Evolutionary conservation across 2,888 invertebrate species (phyloP).

Genomic region (Drosophila nigritarsus): DNA sequence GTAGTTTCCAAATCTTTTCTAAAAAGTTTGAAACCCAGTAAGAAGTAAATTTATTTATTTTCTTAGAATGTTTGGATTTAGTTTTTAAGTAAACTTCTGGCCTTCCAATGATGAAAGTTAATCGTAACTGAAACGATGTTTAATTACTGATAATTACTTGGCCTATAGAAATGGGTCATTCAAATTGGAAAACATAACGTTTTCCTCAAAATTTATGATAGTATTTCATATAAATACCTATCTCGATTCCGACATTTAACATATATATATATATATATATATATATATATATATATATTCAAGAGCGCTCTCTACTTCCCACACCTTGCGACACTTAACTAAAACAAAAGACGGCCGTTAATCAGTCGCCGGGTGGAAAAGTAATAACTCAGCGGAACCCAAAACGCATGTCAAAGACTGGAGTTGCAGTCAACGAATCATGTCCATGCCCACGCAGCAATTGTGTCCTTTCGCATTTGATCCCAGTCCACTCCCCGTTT

Average conservation of each 20-base stretch:
- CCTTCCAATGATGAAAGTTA: not conserved
- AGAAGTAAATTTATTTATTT: not conserved
- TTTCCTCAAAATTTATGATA: not conserved
- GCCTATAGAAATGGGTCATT: not conserved
- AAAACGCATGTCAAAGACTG: slow-evolving; percentile 35
- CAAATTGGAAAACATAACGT: not conserved
- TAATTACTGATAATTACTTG: not conserved
- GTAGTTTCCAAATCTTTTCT: not conserved
- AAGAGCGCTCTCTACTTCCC: not conserved
- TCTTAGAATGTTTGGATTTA: not conserved
- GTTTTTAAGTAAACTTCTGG: not conserved
- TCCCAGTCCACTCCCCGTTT: not conserved
- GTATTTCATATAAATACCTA: not conserved
- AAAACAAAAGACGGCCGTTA: slow-evolving; percentile 53
- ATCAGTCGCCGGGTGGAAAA: slow-evolving; percentile 41
- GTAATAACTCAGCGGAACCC: slow-evolving; percentile 40
- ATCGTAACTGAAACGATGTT: not conserved
- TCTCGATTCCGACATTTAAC: not conserved
- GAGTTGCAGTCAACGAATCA: slow-evolving; percentile 8
- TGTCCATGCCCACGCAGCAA: slow-evolving; percentile 6
- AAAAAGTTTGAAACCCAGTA: not conserved
- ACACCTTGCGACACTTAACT: slow-evolving; percentile 18
- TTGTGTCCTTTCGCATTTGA: slow-evolving; percentile 8
- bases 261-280: no score
- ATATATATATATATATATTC: not conserved